Base-by-base conservation (phyloP, 92 coral and sea anemone species). In the Parazoanthus darwini region DNA sequence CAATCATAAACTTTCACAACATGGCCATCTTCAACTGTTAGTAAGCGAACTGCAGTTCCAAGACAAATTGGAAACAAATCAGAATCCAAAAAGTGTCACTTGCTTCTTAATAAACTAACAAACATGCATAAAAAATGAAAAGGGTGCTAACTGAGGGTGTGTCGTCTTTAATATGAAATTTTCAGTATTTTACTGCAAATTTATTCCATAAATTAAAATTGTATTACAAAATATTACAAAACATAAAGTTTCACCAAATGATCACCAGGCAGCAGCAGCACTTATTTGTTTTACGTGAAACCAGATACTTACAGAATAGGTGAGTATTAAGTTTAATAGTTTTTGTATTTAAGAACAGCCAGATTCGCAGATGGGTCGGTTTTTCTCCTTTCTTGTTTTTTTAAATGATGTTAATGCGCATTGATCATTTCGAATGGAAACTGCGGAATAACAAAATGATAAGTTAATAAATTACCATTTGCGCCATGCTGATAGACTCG, bases 381-480 rank as follows among this genome's bases (percentile, higher is more conserved):
- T 54, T 54, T 54, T 54, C 51, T 29, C 51, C 1, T 54, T 54
- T 54, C 16, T 10, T 54, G 9, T 2, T 54, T 54, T 14, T 54
- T 54, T 1, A 54, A 11, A 48, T 9, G 1, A 46, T 48, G 9
- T 8, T 48, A 48, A 48, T 54, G 59, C 59, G 58, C 58, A 51
- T 51, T 9, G 58, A 13, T 51, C 7, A 3, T 51, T 51, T 9
- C 58, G 58, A 10, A 15, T 22, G 22, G 18, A 23, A 48, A 77
- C 35, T 20, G 58, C 4, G 3, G 3, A 50, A 14, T 26, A n/a
- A 11, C 5, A 15, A 10, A 37, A 23, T 20, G 13, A 9, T 18
- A 10, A 5, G 7, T 42, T 9, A 15, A 13, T 22, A 5, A 66
- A 91, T 59, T 77, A 96, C 98, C 98, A 82, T 92, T 92, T 46